These are phyloP conservation scores for Leucoptera coffeella DNA, from an alignment of 2,888 invertebrate species.

Conservation along the genomic window DNA sequence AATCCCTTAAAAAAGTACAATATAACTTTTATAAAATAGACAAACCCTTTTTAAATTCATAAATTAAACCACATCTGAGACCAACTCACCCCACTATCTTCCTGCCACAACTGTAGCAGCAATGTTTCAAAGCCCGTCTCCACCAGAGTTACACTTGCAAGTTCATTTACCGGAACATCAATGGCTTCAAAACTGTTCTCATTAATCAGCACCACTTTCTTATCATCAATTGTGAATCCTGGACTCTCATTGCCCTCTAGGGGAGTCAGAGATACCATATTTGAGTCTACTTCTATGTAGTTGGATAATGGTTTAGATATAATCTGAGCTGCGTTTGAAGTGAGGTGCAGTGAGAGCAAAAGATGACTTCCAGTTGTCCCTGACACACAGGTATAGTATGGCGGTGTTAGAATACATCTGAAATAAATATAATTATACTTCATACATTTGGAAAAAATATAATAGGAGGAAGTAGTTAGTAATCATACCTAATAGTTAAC, in stretches of 20 bases:
- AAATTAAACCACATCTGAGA: too few species aligned
- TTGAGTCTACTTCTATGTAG: conserved; percentile 12
- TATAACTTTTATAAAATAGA: too few species aligned
- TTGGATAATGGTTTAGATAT: conserved; percentile 37
- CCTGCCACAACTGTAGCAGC: conserved; percentile 26
- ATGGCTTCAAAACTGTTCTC: conserved; percentile 20
- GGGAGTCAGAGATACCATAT: conserved; percentile 15
- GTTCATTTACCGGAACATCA: conserved; percentile 15
- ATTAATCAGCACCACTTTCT: conserved; percentile 24
- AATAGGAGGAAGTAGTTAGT: too few species aligned
- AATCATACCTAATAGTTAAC: too few species aligned
- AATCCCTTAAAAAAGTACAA: too few species aligned
- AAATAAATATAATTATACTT: conserved; percentile 10
- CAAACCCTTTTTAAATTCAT: too few species aligned
- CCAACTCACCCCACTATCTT: conserved; percentile 23
- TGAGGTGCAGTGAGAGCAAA: conserved; percentile 58
- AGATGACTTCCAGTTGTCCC: conserved; percentile 34
- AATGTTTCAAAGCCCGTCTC: conserved; percentile 21
- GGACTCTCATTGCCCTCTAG: conserved; percentile 23
- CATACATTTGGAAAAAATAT: too few species aligned
- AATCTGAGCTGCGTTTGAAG: conserved; percentile 39
- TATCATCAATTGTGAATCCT: conserved; percentile 29
- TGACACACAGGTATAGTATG: conserved; percentile 61
- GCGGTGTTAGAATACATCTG: conserved; percentile 58
- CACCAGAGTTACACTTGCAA: conserved; percentile 22